Percentiles rank a stretch among this genome's conserved stretches.
Conservation (phyloP, 2,888 invertebrate species). For the Catocala fraxini region DNA sequence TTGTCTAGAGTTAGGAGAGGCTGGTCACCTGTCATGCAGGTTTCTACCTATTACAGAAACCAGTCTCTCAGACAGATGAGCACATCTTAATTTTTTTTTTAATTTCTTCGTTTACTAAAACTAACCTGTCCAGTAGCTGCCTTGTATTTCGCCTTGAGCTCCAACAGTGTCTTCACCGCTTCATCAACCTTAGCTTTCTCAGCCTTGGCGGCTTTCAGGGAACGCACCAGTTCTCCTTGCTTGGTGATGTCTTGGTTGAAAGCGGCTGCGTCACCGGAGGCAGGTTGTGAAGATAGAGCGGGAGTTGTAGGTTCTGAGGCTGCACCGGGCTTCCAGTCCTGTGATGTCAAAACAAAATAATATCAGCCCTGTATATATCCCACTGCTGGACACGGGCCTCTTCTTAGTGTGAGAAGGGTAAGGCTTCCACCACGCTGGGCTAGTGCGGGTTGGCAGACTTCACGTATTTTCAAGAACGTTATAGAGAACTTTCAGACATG, state of each 20-base stretch:
- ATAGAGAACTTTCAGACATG: too few species aligned
- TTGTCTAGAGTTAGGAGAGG: too few species aligned
- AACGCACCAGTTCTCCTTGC: slow-evolving; percentile 90
- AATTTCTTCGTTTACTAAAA: not conserved
- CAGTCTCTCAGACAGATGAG: too few species aligned
- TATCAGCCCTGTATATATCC: too few species aligned
- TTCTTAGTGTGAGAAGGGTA: too few species aligned
- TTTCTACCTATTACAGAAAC: too few species aligned
- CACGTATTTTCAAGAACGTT: too few species aligned
- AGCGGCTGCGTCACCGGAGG: slow-evolving; percentile 39
- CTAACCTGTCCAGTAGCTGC: slow-evolving; percentile 65
- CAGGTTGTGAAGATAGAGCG: slow-evolving; percentile 18
- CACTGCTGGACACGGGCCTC: too few species aligned
- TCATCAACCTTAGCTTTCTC: slow-evolving; percentile 83
- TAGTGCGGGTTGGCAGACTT: too few species aligned
- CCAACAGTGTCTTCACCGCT: slow-evolving; percentile 86
- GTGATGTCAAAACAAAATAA: not conserved
- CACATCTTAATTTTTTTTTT: too few species aligned
- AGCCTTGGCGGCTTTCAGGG: slow-evolving; percentile 90
- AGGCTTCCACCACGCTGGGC: too few species aligned
- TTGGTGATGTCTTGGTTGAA: slow-evolving; percentile 70
- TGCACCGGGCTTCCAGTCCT: slow-evolving; percentile 62
- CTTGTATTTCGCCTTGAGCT: slow-evolving; percentile 92
- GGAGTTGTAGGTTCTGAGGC: slow-evolving; percentile 36
- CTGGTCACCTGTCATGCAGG: too few species aligned